These are phyloP conservation scores for Cryptus armator DNA, from an alignment of 2,888 invertebrate genomes.

Conservation along the genomic window DNA sequence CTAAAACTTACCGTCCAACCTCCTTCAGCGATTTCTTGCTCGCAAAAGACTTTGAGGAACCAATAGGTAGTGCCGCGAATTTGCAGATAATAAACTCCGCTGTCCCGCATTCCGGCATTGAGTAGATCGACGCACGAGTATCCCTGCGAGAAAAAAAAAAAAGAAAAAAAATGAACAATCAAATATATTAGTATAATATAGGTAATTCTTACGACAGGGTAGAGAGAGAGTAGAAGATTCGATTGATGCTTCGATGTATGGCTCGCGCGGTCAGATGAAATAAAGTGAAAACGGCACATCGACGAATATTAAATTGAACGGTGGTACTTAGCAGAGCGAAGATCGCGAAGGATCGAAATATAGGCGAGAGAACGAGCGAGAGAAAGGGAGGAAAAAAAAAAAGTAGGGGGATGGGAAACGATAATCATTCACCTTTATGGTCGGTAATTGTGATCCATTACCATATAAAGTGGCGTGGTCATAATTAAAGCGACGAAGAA, in stretches of 20 bases:
- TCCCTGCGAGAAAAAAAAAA: slow-evolving; percentile 87
- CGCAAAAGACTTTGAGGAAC: slow-evolving; percentile 96
- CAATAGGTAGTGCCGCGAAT: slow-evolving; percentile 96
- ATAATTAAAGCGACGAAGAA: slow-evolving; percentile 64
- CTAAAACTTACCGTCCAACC: slow-evolving; percentile 94
- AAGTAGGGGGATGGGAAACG: slow-evolving; percentile 30
- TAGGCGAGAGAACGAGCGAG: background rate
- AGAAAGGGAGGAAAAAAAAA: slow-evolving; percentile 33
- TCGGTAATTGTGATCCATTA: slow-evolving; percentile 69
- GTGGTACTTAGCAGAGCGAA: background rate
- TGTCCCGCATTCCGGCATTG: slow-evolving; percentile 94
- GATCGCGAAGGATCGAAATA: slow-evolving; percentile 4
- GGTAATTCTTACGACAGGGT: background rate
- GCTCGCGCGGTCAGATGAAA: slow-evolving; percentile 29
- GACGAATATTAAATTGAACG: slow-evolving; percentile 48
- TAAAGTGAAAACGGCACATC: slow-evolving; percentile 44
- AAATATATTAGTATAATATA: slow-evolving; percentile 3
- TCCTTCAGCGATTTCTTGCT: slow-evolving; percentile 95
- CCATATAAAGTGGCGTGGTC: slow-evolving; percentile 67
- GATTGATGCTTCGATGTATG: background rate
- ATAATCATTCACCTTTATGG: slow-evolving; percentile 69
- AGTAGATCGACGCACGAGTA: slow-evolving; percentile 95
- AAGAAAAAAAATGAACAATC: background rate
- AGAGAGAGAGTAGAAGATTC: background rate
- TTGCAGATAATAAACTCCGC: slow-evolving; percentile 95